phyloP scores from a whole-genome alignment of 2,113 vertebrate genomes.

The Sturnira hondurensis region DNA sequence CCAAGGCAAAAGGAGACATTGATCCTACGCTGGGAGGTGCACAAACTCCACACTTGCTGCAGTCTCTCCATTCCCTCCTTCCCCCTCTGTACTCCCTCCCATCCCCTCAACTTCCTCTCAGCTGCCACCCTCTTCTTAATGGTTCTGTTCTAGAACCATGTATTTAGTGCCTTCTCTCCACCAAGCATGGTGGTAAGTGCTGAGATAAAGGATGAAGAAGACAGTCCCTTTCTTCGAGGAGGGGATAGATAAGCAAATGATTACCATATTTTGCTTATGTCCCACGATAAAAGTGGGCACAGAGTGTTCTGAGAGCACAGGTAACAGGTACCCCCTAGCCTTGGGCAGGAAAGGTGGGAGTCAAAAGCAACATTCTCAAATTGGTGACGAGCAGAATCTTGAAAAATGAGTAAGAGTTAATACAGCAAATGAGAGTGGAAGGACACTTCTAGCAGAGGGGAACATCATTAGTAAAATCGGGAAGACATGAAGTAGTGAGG shows the following conservation, averaged over 20 bases:
- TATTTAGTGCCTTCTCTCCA: not conserved
- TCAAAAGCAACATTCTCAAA: not conserved
- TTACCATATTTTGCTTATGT: not conserved
- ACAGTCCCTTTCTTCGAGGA: not conserved
- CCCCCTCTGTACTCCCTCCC: not conserved
- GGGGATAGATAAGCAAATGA: not conserved
- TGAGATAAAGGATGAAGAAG: not conserved
- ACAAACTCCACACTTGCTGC: not conserved
- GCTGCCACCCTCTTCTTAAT: not conserved
- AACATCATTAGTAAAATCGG: not conserved
- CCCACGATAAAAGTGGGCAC: not conserved
- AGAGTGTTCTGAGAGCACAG: not conserved
- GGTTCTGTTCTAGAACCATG: not conserved
- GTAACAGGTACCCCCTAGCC: not conserved
- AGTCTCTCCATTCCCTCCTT: not conserved
- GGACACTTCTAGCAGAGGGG: not conserved
- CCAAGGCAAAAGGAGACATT: not conserved
- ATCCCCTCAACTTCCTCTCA: not conserved
- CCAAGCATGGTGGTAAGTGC: not conserved
- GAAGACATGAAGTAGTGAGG: not conserved
- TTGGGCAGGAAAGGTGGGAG: not conserved
- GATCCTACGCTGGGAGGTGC: not conserved
- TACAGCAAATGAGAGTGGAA: not conserved
- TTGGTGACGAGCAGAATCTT: not conserved
- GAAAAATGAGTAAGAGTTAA: slow-evolving; percentile 12